A percentile compares a stretch with the other conserved stretches of the same genome.
phyloP scores from a whole-genome alignment of 2,113 vertebrate species.

The Accipiter cooperii region DNA sequence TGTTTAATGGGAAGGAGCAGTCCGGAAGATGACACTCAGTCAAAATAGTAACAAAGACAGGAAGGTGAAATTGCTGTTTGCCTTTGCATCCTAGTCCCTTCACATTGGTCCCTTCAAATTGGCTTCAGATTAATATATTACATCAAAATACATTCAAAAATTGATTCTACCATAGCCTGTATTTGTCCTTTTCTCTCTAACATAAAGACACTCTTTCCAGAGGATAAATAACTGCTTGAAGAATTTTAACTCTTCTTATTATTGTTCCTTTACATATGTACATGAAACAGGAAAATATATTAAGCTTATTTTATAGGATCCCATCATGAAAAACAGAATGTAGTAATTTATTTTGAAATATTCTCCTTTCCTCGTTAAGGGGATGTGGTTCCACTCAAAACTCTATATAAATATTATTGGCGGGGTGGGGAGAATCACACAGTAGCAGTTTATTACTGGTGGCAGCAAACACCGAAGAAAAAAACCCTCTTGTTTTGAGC shows the following conservation, averaged over 20 bases:
- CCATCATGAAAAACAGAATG: not conserved
- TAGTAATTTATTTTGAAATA: not conserved
- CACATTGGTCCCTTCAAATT: not conserved
- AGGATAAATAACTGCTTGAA: not conserved
- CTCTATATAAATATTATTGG: not conserved
- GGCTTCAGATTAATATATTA: not conserved
- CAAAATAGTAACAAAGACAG: not conserved
- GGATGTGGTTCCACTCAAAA: not conserved
- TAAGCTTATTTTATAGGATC: not conserved
- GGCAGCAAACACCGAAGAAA: not conserved
- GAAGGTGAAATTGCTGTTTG: not conserved
- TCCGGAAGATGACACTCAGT: not conserved
- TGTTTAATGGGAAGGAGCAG: not conserved
- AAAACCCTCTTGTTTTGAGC: not conserved
- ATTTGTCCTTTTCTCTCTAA: not conserved
- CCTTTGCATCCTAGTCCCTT: not conserved
- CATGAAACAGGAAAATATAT: not conserved
- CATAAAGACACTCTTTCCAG: not conserved
- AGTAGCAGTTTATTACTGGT: not conserved
- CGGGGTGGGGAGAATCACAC: not conserved
- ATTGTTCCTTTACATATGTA: not conserved
- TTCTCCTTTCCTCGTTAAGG: not conserved
- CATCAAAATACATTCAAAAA: not conserved
- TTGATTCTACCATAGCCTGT: not conserved
- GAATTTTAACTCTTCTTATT: not conserved